phyloP scores from a whole-genome alignment of 2,797 vertebrate genomes.

The Hapalemur alaotrensis region DNA sequence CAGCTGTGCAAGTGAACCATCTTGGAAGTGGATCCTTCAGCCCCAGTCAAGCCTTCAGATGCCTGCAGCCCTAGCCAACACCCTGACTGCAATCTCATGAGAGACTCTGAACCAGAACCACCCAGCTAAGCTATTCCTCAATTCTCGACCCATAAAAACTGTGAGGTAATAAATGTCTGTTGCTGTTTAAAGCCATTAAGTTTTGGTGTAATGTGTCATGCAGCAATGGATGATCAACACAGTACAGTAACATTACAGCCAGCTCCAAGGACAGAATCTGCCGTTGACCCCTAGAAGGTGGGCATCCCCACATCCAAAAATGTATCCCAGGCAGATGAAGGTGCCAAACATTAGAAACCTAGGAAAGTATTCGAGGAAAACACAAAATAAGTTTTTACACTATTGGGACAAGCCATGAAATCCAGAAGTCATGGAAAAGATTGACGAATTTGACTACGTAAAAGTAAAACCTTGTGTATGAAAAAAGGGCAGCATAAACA shows the following conservation, averaged over 20 bases:
- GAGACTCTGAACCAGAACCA: background rate
- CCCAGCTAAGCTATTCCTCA: background rate
- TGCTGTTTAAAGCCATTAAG: background rate
- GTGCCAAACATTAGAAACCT: background rate
- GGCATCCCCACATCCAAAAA: background rate
- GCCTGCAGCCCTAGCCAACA: background rate
- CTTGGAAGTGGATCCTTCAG: background rate
- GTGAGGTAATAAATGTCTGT: background rate
- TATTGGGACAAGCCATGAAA: background rate
- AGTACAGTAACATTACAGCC: background rate
- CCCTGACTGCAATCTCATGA: background rate
- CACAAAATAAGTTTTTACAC: background rate
- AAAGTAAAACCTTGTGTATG: background rate
- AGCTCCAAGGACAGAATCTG: background rate
- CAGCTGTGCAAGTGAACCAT: background rate
- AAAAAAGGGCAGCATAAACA: background rate
- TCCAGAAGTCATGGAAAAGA: slow-evolving; percentile 4
- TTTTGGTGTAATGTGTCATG: background rate
- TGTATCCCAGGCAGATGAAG: background rate
- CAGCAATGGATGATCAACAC: background rate
- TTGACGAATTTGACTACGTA: background rate
- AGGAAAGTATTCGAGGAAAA: background rate
- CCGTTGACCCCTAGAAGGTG: background rate
- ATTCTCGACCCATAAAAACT: background rate
- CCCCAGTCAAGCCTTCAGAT: slow-evolving; percentile 16